Evolutionary conservation across 1,140 invertebrate genomes (phyloP), one percentile per base, ranked within the genome.

Genomic region (Nylanderia fulva): DNA sequence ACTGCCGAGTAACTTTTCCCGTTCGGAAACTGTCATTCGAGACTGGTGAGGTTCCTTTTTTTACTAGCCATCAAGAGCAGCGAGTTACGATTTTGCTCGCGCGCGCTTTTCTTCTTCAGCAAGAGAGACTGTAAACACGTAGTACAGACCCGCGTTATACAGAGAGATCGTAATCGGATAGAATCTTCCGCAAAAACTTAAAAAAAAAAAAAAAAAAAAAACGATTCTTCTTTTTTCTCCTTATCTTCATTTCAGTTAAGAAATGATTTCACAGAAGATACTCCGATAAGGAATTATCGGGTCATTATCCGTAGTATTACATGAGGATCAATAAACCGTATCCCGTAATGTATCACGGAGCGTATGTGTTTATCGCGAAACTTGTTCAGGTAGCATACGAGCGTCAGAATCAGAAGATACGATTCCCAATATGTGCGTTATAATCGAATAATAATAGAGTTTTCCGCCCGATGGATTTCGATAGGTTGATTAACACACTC

Each of bases 1-100:
- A 48, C n/a, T 39, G 27, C n/a, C 27, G 11, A 33, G 11, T 33
- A 88, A 85, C 68, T 87, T 88, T 84, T 72, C 36, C 80, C 58
- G 52, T 61, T 86, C 48, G 42, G n/a, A 6, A 33, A 9, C n/a
- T 64, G 45, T 56, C 45, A 63, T 74, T 83, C 48, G 61, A 2
- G 54, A 74, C 42, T 39, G 48, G 13, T 52, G 64, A 63, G n/a
- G n/a, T n/a, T n/a, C n/a, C n/a, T 9, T 68, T 58, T 66, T 61
- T 69, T 56, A 82, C n/a, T 36, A 9, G 29, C 48, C 48, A 80
- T 83, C 68, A 72, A 29, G 24, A 74, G 24, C 56, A 36, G 6
- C 45, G 36, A 24, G n/a, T n/a, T 6, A 18, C 4, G 18, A 2
- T 15, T 29, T 63, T 24, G 24, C 15, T 18, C 21, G 21, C 82